Evolutionary conservation across 2,797 vertebrate species (phyloP).

Genomic region (Leptodactylus fallax): DNA sequence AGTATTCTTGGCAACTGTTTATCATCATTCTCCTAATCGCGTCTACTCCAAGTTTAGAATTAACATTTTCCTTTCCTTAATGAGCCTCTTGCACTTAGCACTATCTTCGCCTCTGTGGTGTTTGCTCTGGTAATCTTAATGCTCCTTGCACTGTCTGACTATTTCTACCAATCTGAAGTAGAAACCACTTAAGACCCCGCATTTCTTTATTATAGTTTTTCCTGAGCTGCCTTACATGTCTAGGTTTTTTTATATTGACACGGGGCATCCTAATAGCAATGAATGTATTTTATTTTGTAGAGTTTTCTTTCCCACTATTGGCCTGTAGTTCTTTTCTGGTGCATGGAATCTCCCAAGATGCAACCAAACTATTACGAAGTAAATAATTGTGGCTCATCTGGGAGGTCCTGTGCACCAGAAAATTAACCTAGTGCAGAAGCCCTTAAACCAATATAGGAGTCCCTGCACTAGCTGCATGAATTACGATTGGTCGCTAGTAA

Average conservation of each 20-base stretch:
- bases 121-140: slow-evolving; percentile 50
- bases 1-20: slow-evolving; percentile 41
- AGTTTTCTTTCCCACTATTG: not conserved
- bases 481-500: no score
- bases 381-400: no score
- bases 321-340: no score
- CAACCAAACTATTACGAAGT: no score
- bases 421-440: no score
- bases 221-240: no score
- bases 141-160: slow-evolving; percentile 36
- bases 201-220: slow-evolving; percentile 22
- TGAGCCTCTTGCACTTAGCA: slow-evolving; percentile 28
- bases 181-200: slow-evolving; percentile 40
- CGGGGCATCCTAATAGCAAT: slow-evolving; percentile 25
- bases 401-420: no score
- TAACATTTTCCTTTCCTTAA: slow-evolving; percentile 39
- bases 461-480: no score
- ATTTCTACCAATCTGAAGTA: slow-evolving; percentile 26
- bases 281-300: slow-evolving; percentile 27
- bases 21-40: slow-evolving; percentile 33
- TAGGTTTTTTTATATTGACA: slow-evolving; percentile 39
- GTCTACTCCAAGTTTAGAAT: slow-evolving; percentile 14
- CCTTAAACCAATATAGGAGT: no score
- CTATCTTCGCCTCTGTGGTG: slow-evolving; percentile 23
- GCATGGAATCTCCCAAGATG: no score